Base-by-base conservation (phyloP, 2,797 vertebrate species). In the Oryzias dopingdopingensis region DNA sequence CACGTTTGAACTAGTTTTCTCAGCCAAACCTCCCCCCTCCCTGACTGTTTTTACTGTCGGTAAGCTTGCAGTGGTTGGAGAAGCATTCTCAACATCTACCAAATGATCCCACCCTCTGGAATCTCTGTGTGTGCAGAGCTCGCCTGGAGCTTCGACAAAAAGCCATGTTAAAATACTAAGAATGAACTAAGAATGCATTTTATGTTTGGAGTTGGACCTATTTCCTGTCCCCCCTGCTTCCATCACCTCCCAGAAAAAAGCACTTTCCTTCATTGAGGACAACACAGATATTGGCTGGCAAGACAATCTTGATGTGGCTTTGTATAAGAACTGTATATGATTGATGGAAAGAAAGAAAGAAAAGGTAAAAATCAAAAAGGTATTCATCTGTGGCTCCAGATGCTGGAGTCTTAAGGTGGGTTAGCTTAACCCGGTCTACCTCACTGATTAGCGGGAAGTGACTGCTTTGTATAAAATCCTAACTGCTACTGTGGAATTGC, bases 381-480 rank as follows among this genome's bases (percentile, higher is more conserved):
- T 86, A 66, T 85, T 87, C 83, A 84, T 86, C 79, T 86, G 83
- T 82, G 85, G 85, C 85, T 88, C 74, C 88, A 80, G 83, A 87
- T 84, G 85, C 84, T 80, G 86, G 85, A 89, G 87, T 90, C 86
- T 81, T 81, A 88, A 69, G 85, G 88, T 88, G 90, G 91, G 90
- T 90, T 91, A 78, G 76, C 82, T 83, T 83, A 90, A 91, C 92
- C 91, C 86, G 86, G 91, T 92, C 92, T 93, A 93, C 92, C 92
- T 93, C 92, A 93, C 91, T 91, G 89, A 91, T 91, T 85, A 88
- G 85, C 86, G 90, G 90, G 81, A 92, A 90, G 88, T 86, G 86
- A 91, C 90, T 90, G 90, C 91, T 92, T 93, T 92, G 90, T 90
- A 89, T 88, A 84, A 89, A 81, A 59, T 89, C 88, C 89, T 90